Evolutionary conservation across 1,140 invertebrate genomes (phyloP).

Genomic region (Coptotermes formosanus): DNA sequence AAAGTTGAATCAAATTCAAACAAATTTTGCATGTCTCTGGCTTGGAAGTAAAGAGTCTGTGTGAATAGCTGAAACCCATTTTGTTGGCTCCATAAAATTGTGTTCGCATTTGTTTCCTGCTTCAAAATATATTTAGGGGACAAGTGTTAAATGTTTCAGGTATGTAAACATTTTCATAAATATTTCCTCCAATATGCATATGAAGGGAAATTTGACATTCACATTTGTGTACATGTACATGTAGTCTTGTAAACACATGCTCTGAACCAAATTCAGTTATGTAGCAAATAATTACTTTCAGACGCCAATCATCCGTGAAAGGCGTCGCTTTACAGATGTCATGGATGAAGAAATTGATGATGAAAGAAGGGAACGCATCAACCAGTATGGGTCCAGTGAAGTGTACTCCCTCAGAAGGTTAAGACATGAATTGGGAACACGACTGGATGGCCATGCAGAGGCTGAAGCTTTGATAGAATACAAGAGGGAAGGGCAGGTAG

Average conservation of each 20-base stretch:
- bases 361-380: conserved; percentile 77
- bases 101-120: no score
- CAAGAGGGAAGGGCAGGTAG: conserved; percentile 66
- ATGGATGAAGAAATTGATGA: conserved; percentile 97
- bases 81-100: no score
- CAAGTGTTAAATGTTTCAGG: no score
- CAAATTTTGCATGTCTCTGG: no score
- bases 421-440: conserved; percentile 74
- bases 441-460: conserved; percentile 78
- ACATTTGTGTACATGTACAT: no score
- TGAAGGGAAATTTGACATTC: no score
- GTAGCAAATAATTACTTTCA: conserved; percentile 43
- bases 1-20: no score
- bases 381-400: conserved; percentile 70
- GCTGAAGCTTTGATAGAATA: conserved; percentile 79
- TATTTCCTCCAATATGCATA: no score
- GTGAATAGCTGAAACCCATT: no score
- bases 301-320: conserved; percentile 83
- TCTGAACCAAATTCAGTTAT: not conserved
- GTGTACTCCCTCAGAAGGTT: conserved; percentile 66
- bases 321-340: conserved; percentile 87
- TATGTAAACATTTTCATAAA: no score
- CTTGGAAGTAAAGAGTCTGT: no score
- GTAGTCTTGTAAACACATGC: not conserved
- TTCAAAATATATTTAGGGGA: no score